Base-by-base conservation (phyloP, 1,140 invertebrate species). In the Tenebrio molitor region DNA sequence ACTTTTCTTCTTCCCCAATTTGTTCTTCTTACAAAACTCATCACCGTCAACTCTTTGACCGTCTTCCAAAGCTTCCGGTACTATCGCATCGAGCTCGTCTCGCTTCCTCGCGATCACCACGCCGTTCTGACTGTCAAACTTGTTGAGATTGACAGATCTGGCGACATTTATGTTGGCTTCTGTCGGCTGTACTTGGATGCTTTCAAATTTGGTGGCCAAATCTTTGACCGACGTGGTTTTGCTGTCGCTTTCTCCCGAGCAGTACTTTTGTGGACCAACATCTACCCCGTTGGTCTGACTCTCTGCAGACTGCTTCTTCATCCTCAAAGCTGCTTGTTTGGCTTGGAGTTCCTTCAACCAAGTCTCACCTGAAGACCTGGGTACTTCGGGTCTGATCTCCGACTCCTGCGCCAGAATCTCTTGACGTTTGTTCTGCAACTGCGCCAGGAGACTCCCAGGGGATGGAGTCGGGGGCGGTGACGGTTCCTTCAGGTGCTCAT, bases 1-100 rank as follows among this genome's bases (percentile, higher is more conserved):
- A 76, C 93, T 95, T 82, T 97, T 97, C 86, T 97, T 97, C 80
- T 95, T 95, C 4, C 89, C 87, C 65, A 91, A 87, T 74, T 88
- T 86, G 0, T 80, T 78, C 75, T 72, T 68, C 74, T 74, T 72
- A 71, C 23, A n/a, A n/a, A n/a, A n/a, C n/a, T n/a, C 41, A 42
- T 29, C 21, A 17, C 75, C 72, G 42, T 76, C 72, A 17, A 15
- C 53, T 34, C 25, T 42, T 69, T 23, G 10, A 16, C 14, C 23
- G 8, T 12, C n/a, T 41, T 70, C 70, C 46, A 87, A 70, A 1
- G 84, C 83, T 5, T 82, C 81, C 5, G 75, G 71, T 12, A 65
- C 69, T 12, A 79, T 77, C 16, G 71, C 42, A 46, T 78, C 75
- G 25, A 44, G 25, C 15, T 80, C 78, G 8, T 78, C 75, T 2